These are phyloP conservation scores for Clusia tigrina DNA, from an alignment of 2,888 invertebrate genomes.

Conservation along the genomic window DNA sequence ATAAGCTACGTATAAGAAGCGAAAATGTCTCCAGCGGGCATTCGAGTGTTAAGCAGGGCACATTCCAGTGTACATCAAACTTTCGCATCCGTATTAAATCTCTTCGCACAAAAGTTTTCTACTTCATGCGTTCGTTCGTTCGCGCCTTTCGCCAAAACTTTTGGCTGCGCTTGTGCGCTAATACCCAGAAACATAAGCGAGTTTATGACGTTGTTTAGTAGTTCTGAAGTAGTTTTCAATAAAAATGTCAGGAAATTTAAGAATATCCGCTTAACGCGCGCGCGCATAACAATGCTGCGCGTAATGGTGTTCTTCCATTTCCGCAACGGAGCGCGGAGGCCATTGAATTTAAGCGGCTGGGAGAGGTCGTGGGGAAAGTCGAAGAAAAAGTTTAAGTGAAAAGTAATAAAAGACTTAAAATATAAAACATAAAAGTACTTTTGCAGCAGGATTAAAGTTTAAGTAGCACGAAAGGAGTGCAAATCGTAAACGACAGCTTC, in stretches of 20 bases:
- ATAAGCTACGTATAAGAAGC: too few relatives aligned
- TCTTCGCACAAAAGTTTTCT: neutral
- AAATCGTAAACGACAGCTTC: slow-evolving; percentile 1
- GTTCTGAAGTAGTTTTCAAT: slow-evolving; percentile 43
- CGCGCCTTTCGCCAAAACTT: neutral
- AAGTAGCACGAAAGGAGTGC: slow-evolving; percentile 8
- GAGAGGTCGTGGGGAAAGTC: neutral
- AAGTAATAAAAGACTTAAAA: neutral
- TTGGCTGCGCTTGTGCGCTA: slow-evolving; percentile 6
- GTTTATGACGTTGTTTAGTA: slow-evolving; percentile 35
- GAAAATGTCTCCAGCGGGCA: too few relatives aligned
- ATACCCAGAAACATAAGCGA: slow-evolving; percentile 21
- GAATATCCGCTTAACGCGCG: slow-evolving; percentile 24
- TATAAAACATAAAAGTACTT: neutral
- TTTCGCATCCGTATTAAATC: neutral
- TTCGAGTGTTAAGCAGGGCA: too few relatives aligned
- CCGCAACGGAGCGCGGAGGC: too few relatives aligned
- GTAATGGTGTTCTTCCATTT: slow-evolving; percentile 8
- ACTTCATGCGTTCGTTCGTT: neutral
- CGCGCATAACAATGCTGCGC: slow-evolving; percentile 13
- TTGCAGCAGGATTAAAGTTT: slow-evolving; percentile 20
- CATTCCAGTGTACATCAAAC: neutral
- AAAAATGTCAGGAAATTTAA: slow-evolving; percentile 41
- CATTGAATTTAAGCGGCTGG: neutral
- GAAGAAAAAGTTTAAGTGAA: slow-evolving; percentile 1